Base-by-base conservation (phyloP, 2,113 vertebrate genomes). In the Pteruthius melanotis region DNA sequence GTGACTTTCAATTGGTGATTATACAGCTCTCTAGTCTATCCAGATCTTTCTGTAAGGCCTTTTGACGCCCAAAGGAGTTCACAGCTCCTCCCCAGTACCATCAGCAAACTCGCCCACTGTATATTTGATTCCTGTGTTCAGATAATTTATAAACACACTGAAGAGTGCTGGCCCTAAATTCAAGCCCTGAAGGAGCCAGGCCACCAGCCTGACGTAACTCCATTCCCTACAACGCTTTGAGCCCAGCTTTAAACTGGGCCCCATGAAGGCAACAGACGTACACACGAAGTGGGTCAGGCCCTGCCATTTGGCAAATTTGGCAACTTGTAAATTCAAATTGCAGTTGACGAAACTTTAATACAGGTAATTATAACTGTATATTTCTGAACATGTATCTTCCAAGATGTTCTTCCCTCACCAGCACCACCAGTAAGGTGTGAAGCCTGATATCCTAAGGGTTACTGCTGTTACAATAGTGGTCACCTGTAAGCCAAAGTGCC, bases 181-280 rank as follows among this genome's bases (percentile, higher is more conserved):
- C 26, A 68, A 68, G 24, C 11, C 20, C 26, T 22, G n/a, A n/a
- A 19, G 26, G 22, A 19, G 7, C 3, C 40, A 65, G 56, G 8
- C 14, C 8, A 6, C 10, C 8, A 28, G 10, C 4, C 3, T 23
- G 12, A 28, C 18, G 13, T 21, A 72, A 42, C 2, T 21, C 37
- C 7, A 28, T 59, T 53, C 37, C 10, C 3, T 28, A 0, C 3
- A 40, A 69, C 0, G 0, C 2, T 42, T 22, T 49, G 15, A 60
- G 7, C 8, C 15, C 3, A 8, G 6, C 24, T 69, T 76, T 57
- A 53, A 31, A 3, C 13, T 5, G 5, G 14, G 7, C 2, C 13
- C 4, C 5, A 35, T 26, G 7, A 68, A 80, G 11, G 9, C 35
- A 44, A 5, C 4, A 72, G 19, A 37, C 0, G 11, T 54, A 26